Base-by-base conservation (phyloP, 1,140 invertebrate species). In the Oedothorax gibbosus region DNA sequence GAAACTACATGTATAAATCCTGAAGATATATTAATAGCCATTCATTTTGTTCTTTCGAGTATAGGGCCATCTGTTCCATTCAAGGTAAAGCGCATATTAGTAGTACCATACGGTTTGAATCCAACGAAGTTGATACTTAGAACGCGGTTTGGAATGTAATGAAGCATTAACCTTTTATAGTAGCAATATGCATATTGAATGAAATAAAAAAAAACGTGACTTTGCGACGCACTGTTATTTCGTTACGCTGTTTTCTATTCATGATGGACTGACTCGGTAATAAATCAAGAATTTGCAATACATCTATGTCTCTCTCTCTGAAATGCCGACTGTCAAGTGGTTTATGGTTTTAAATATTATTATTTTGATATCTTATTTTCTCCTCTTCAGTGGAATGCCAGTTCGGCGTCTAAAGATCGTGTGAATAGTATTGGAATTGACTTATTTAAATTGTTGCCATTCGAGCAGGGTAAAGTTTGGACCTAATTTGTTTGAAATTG, bases 221-320 rank as follows among this genome's bases (percentile, higher is more conserved):
- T 71, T 71, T n/a, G 15, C 69, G 49, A 51, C 10, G 51, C 51
- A 71, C 69, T 20, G 54, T 53, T 35, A 49, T 71, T 71, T 71
- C 69, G 69, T 51, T 71, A 71, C 50, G 69, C 69, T 53, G 69
- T 71, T 71, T 35, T 53, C 54, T 71, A 53, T 53, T 53, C 54
- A 71, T 18, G 50, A 71, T 71, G 69, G 69, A 15, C 50, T 54
- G 69, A 20, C 69, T 71, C 50, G 54, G 51, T 71, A 71, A 71
- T 71, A 71, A 71, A 71, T 71, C 69, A 71, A 71, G 35, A 71
- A 71, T 71, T 71, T 71, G 50, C 51, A 51, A 51, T 51, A 71
- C 54, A 18, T 71, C 50, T 35, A 35, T n/a, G n/a, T n/a, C n/a
- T n/a, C n/a, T n/a, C n/a, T n/a, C n/a, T n/a, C n/a, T 53, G 68